phyloP scores from a whole-genome alignment of 2,888 invertebrate species.

The Sphecodes monilicornis region DNA sequence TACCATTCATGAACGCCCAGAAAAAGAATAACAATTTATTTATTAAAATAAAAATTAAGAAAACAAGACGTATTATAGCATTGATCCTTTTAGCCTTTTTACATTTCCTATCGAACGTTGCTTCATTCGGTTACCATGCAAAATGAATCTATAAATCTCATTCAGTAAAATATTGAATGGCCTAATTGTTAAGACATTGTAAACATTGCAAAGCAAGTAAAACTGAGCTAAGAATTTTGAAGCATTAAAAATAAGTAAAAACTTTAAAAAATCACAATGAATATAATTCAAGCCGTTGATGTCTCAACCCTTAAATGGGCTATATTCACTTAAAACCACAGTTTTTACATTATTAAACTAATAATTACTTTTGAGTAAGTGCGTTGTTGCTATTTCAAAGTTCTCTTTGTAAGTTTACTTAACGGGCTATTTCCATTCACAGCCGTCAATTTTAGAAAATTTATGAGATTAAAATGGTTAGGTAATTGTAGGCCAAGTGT shows the following conservation, averaged over 20 bases:
- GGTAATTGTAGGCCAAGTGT: too few relatives aligned
- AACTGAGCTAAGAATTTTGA: not conserved
- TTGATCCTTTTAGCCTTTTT: too few relatives aligned
- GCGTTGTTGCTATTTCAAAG: too few relatives aligned
- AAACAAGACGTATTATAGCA: not conserved
- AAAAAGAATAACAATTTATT: not conserved
- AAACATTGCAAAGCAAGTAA: not conserved
- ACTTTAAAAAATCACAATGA: not conserved
- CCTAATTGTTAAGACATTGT: not conserved
- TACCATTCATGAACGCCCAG: not conserved
- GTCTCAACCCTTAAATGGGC: not conserved
- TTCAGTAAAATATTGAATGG: not conserved
- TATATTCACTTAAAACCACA: not conserved
- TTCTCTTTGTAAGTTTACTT: too few relatives aligned
- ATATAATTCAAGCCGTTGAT: not conserved
- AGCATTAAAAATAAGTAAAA: not conserved
- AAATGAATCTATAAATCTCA: not conserved
- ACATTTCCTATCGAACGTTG: too few relatives aligned
- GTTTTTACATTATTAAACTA: too few relatives aligned
- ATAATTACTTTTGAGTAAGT: too few relatives aligned
- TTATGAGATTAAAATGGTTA: too few relatives aligned
- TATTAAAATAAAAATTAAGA: not conserved
- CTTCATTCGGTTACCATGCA: not conserved
- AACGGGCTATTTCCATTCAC: too few relatives aligned
- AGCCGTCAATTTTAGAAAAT: too few relatives aligned